Conservation (phyloP, 2,888 invertebrate species). For the Callyntrura sp. region DNA sequence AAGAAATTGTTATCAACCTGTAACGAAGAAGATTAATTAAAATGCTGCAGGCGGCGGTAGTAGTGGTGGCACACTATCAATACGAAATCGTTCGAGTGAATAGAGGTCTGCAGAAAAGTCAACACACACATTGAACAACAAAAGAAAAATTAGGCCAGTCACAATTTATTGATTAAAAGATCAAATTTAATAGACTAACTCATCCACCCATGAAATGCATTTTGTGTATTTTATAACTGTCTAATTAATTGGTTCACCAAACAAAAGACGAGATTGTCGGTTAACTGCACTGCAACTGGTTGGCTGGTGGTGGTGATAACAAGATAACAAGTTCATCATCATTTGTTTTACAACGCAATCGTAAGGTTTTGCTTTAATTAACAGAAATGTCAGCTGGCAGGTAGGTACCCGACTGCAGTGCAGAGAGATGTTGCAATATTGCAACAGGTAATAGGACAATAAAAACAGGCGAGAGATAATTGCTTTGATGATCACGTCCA, state of each 20-base stretch:
- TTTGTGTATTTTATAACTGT: not conserved
- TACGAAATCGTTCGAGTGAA: not conserved
- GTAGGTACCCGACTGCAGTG: not conserved
- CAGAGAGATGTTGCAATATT: constrained; percentile 38
- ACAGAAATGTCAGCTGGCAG: constrained; percentile 53
- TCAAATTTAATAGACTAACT: too few relatives aligned
- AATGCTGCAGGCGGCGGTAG: not conserved
- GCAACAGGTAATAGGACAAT: constrained; percentile 10
- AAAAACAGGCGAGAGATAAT: constrained; percentile 49
- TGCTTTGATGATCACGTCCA: constrained; percentile 49
- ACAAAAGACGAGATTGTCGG: not conserved
- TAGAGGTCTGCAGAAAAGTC: not conserved
- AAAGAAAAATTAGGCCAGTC: constrained; percentile 43
- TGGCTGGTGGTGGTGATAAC: not conserved
- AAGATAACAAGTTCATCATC: constrained; percentile 11
- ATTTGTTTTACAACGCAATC: constrained; percentile 10
- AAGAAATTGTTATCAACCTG: not conserved
- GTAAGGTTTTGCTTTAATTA: constrained; percentile 36
- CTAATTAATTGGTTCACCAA: constrained; percentile 17
- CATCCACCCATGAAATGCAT: not conserved
- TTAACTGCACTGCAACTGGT: not conserved
- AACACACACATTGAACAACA: not conserved
- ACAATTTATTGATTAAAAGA: not conserved
- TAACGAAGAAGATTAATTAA: too few relatives aligned
- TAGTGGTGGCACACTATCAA: not conserved